Evolutionary conservation across 1,140 invertebrate genomes (phyloP).

Genomic region (Ceratosolen fusciceps): DNA sequence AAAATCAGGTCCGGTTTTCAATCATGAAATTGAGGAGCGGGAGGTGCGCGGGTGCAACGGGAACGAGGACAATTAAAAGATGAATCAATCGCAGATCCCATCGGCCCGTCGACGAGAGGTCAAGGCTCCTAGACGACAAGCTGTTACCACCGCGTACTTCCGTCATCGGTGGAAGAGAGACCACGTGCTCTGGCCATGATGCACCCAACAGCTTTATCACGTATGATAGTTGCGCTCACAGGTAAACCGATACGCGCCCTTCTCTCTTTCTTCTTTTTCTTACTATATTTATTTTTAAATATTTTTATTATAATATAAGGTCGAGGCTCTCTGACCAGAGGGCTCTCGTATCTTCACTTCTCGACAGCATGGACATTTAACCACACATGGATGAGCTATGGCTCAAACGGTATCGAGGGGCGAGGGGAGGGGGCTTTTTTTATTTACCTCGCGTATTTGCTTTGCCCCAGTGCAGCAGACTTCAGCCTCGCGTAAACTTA

Average conservation of each 20-base stretch:
- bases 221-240: conserved; percentile 18
- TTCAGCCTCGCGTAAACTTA: too few species aligned
- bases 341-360: background rate
- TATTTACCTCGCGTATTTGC: too few species aligned
- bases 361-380: background rate
- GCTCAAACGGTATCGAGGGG: too few species aligned
- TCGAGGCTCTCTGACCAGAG: background rate
- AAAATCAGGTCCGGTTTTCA: conserved; percentile 3
- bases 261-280: background rate
- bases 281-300: too few species aligned
- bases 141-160: conserved; percentile 29
- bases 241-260: conserved; percentile 9
- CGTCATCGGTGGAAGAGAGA: conserved; percentile 36
- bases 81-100: conserved; percentile 30
- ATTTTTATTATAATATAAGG: background rate
- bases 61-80: conserved; percentile 14
- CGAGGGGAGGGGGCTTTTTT: too few species aligned
- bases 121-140: conserved; percentile 36
- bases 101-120: conserved; percentile 31
- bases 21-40: background rate
- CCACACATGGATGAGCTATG: too few species aligned
- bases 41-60: background rate
- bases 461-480: too few species aligned
- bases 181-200: background rate
- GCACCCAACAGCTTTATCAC: background rate